Base-by-base conservation (phyloP, 53 echinoderm and acorn worm genomes). In the Antedon mediterranea region DNA sequence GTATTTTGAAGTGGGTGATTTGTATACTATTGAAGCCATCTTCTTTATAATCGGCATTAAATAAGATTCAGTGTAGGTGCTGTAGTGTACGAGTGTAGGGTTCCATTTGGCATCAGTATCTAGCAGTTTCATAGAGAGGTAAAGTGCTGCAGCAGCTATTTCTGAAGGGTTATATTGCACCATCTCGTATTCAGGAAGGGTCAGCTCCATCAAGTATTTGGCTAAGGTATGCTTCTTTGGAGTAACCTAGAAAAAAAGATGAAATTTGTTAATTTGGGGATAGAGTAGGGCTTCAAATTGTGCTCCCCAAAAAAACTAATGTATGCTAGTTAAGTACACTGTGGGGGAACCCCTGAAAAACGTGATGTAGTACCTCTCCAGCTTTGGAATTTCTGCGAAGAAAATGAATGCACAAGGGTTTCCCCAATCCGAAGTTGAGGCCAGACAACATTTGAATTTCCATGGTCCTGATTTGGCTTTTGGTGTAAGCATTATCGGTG, bases 161-260 rank as follows among this genome's bases (percentile, higher is more conserved):
- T 94, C 89, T 9, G 95, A 94, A 30, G 95, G 95, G 76, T 91
- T 82, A 30, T 91, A 94, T 75, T 83, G 79, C 75, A 94, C 95
- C 85, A 94, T 87, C 43, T 34, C 79, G 71, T 91, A 94, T 30
- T 94, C 91, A 74, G 86, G 95, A 30, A 94, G 83, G 0, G 91
- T 91, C 43, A 91, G 75, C 71, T 94, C 95, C 95, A 94, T 94
- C 34, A 94, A 71, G 84, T 89, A 94, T 76, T 94, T 94, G 78
- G 95, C 85, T 34, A 94, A 76, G 31, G 95, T 94, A 83, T 94
- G 95, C 43, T 89, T 85, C 43, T 89, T 76, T 31, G 89, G 77
- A 83, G 89, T 89, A 77, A 89, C 91, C 95, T 94, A 30, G 37
- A 6, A 37, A 6, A n/a, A 37, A 37, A 37, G 37, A n/a, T n/a